Evolutionary conservation across 2,888 invertebrate species (phyloP).

Genomic region (Pasiphila rectangulata): DNA sequence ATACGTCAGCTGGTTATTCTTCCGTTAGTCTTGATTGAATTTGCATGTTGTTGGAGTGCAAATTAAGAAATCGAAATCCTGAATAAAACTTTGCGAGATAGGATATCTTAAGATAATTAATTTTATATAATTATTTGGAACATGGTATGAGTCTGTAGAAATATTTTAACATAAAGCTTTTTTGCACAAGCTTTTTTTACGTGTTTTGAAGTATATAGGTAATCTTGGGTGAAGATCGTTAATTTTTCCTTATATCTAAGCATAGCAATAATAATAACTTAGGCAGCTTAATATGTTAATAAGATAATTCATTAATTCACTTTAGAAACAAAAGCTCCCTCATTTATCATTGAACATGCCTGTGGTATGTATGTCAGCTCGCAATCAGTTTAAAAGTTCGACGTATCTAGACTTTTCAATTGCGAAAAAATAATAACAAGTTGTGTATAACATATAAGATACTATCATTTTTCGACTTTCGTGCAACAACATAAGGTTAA

Average conservation of each 20-base stretch:
- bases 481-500: slow-evolving; percentile 22
- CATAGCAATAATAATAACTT: too few relatives aligned
- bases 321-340: slow-evolving; percentile 17
- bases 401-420: slow-evolving; percentile 36
- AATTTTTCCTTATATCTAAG: too few relatives aligned
- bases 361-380: slow-evolving; percentile 23
- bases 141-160: background rate
- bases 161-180: too few relatives aligned
- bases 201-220: too few relatives aligned
- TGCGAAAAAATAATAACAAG: slow-evolving; percentile 36
- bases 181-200: too few relatives aligned
- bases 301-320: background rate
- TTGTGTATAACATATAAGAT: slow-evolving; percentile 19
- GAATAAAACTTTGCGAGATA: too few relatives aligned
- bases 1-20: slow-evolving; percentile 36
- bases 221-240: too few relatives aligned
- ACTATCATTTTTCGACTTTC: slow-evolving; percentile 29
- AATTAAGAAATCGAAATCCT: slow-evolving; percentile 11
- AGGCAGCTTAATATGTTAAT: too few relatives aligned
- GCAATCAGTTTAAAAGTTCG: slow-evolving; percentile 29
- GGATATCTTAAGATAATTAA: too few relatives aligned
- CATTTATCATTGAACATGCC: slow-evolving; percentile 11
- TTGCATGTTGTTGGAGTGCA: slow-evolving; percentile 19
- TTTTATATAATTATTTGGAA: too few relatives aligned
- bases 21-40: slow-evolving; percentile 37